These are phyloP conservation scores for Xenopus petersii DNA, from an alignment of 2,797 vertebrate genomes.

Conservation along the genomic window DNA sequence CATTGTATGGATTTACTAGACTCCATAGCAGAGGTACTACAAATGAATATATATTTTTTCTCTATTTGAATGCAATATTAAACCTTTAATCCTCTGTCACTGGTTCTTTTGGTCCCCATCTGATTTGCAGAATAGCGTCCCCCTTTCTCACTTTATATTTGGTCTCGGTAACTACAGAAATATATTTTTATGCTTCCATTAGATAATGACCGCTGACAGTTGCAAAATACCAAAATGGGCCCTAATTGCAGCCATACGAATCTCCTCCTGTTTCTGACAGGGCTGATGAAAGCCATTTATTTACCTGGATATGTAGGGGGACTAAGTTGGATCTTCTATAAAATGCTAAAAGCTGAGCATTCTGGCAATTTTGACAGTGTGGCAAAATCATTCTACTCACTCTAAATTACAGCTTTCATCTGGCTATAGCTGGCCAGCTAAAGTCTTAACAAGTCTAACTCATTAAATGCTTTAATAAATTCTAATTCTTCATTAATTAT, in stretches of 20 bases:
- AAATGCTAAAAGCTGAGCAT: neutral
- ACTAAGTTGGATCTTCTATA: neutral
- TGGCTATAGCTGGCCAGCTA: too few relatives aligned
- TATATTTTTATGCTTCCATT: slow-evolving; percentile 31
- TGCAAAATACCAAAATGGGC: slow-evolving; percentile 24
- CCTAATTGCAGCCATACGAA: slow-evolving; percentile 27
- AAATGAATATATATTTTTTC: neutral
- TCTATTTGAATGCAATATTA: too few relatives aligned
- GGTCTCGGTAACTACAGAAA: too few relatives aligned
- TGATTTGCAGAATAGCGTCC: too few relatives aligned
- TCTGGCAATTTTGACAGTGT: neutral
- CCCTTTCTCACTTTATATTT: too few relatives aligned
- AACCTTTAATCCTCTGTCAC: too few relatives aligned
- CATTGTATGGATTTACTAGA: neutral
- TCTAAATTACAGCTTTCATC: too few relatives aligned
- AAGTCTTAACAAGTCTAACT: too few relatives aligned
- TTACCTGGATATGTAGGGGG: slow-evolving; percentile 22
- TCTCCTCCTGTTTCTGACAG: slow-evolving; percentile 1
- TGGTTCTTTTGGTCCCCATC: too few relatives aligned
- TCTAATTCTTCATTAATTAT: too few relatives aligned
- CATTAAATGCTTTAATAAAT: too few relatives aligned
- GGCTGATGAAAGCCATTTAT: slow-evolving; percentile 15
- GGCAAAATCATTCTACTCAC: neutral
- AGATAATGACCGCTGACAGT: slow-evolving; percentile 29
- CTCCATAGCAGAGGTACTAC: neutral